Base-by-base conservation (phyloP, 2,888 invertebrate species). In the Tenthredo scrophulariae region DNA sequence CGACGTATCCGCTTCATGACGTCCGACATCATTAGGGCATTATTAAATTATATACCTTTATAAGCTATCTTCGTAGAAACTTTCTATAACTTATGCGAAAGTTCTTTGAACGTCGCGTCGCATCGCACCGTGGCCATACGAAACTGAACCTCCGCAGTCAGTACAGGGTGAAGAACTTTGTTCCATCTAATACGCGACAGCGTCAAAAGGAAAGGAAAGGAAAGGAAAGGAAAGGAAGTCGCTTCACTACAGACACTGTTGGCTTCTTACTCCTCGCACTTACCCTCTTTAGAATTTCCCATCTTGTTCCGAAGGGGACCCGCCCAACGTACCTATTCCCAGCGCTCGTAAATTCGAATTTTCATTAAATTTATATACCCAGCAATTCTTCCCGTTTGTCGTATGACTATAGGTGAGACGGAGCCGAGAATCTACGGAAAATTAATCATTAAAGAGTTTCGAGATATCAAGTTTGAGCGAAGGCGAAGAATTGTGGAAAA, bases 321-420 rank as follows among this genome's bases (percentile, higher is more conserved):
- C 67, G 33, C 67, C 29, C 65, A 18, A 46, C 46, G 43, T 43
- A 50, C 67, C 83, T 83, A 67, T 83, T 67, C 83, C 83, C 83
- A 46, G 9, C 18, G 54, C 26, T 79, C 80, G 80, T 85, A 85
- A 85, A 85, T 83, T 72, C 82, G 80, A 82, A 83, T 80, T 82
- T 70, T 82, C 40, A 85, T 85, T 85, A 85, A 85, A 82, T 85
- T 82, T 85, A 82, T 82, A 82, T 86, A 86, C 84, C 85, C 37
- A 84, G 84, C 65, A 58, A 77, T 67, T 84, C 85, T 85, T 80
- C 26, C 22, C 15, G 37, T 6, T 18, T 62, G 58, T 79, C 58
- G 58, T 37, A 22, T 62, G n/a, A 13, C 62, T 77, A 29, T 77
- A 29, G 18, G 77, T 22, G 62, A 37, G 22, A 37, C 13, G 13